A percentile compares a stretch with the other conserved stretches of the same genome.
phyloP scores from a whole-genome alignment of 2,113 vertebrate species.

The Psophia crepitans region DNA sequence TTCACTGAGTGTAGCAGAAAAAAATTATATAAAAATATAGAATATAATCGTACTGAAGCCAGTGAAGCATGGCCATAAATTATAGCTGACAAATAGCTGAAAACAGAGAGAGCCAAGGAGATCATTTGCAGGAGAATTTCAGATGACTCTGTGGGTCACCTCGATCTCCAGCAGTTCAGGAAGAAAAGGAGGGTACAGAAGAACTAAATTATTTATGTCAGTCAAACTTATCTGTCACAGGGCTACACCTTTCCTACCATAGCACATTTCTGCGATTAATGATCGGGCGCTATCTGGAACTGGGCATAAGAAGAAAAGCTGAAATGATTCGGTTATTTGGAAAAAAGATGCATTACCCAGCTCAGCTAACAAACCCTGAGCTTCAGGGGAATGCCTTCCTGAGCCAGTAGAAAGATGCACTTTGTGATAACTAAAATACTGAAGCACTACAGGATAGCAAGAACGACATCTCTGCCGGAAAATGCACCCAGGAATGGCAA shows the following conservation, averaged over 20 bases:
- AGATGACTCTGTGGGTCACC: background rate
- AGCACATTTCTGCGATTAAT: background rate
- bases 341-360: background rate
- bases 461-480: background rate
- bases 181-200: background rate
- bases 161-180: background rate
- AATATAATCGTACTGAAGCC: background rate
- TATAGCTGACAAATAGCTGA: background rate
- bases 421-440: background rate
- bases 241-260: background rate
- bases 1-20: background rate
- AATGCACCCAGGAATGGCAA: background rate
- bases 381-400: background rate
- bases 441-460: background rate
- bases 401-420: background rate
- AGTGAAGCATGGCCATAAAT: background rate
- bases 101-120: background rate
- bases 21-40: background rate
- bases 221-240: conserved; percentile 14
- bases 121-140: background rate
- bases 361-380: background rate
- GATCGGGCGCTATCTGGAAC: background rate
- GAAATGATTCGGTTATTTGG: background rate
- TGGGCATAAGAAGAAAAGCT: background rate
- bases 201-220: conserved; percentile 25